Evolutionary conservation across 2,888 invertebrate species (phyloP).

Genomic region (Onchidella celtica): DNA sequence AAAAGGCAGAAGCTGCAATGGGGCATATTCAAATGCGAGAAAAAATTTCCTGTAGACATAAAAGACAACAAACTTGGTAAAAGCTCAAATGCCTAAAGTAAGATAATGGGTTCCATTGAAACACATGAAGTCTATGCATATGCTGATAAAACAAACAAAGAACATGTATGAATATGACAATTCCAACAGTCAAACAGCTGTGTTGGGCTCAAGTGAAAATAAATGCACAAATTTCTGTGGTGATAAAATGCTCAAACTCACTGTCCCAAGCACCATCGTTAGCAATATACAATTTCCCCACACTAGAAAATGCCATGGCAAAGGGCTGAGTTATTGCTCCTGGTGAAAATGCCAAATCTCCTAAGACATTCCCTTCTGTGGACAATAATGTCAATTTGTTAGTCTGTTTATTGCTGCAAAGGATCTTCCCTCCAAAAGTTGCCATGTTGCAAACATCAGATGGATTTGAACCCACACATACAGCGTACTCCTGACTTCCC

Average conservation of each 20-base stretch:
- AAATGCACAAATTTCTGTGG: constrained; percentile 42
- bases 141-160: too few species aligned
- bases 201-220: too few species aligned
- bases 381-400: constrained; percentile 27
- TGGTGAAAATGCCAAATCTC: constrained; percentile 3
- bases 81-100: too few species aligned
- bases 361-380: background rate
- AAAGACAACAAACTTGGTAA: too few species aligned
- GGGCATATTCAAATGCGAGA: too few species aligned
- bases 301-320: constrained; percentile 36
- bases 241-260: constrained; percentile 40
- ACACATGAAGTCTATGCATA: too few species aligned
- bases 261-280: constrained; percentile 45
- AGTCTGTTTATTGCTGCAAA: constrained; percentile 40
- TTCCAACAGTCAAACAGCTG: too few species aligned
- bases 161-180: too few species aligned
- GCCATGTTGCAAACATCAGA: constrained; percentile 43
- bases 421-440: constrained; percentile 19
- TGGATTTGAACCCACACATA: constrained; percentile 1
- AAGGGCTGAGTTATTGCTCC: constrained; percentile 32
- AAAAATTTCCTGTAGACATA: too few species aligned
- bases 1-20: too few species aligned
- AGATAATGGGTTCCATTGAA: too few species aligned
- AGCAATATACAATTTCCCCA: constrained; percentile 38
- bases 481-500: background rate